phyloP scores from a whole-genome alignment of 2,888 invertebrate genomes.

The Fabriciana adippe region DNA sequence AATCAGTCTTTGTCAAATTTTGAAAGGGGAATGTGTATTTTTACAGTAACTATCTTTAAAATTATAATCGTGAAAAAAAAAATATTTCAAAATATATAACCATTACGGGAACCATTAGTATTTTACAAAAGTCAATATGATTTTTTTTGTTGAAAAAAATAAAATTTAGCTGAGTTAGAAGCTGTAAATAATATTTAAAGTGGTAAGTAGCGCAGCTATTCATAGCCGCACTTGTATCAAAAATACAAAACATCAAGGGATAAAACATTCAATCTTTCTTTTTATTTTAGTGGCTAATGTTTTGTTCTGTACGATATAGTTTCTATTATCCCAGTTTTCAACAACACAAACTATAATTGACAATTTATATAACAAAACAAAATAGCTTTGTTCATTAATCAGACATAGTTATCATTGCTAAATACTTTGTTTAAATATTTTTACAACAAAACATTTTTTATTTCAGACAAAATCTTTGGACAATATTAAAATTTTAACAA shows the following conservation, averaged over 20 bases:
- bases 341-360: too few relatives aligned
- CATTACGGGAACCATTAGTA: not conserved
- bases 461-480: not conserved
- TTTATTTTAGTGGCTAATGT: not conserved
- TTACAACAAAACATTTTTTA: not conserved
- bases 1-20: constrained; percentile 17
- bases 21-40: constrained; percentile 5
- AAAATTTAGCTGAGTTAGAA: not conserved
- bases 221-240: constrained; percentile 22
- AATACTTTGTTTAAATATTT: not conserved
- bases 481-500: too few relatives aligned
- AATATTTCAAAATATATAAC: constrained; percentile 1
- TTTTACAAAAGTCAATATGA: not conserved
- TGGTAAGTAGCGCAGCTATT: constrained; percentile 38
- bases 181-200: constrained; percentile 26
- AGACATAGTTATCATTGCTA: constrained; percentile 1
- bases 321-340: too few relatives aligned
- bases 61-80: constrained; percentile 2
- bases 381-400: constrained; percentile 13
- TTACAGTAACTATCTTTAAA: constrained; percentile 11
- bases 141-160: not conserved
- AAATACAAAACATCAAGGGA: constrained; percentile 10
- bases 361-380: not conserved
- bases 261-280: constrained; percentile 6
- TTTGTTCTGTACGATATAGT: too few relatives aligned